Conservation (phyloP, 2,113 vertebrate genomes). For the Phainopepla nitens region DNA sequence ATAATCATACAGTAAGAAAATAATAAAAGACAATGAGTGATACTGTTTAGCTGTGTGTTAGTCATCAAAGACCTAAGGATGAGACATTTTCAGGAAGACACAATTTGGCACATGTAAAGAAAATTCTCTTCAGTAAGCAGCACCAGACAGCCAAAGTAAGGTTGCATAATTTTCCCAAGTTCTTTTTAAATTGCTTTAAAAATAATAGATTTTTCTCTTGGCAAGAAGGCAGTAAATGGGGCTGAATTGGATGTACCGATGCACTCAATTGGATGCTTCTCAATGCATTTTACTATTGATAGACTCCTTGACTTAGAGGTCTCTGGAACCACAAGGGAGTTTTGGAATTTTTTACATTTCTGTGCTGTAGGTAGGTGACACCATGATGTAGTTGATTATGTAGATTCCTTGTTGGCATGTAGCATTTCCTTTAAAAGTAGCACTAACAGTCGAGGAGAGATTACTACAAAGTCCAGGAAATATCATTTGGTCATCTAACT, state of each 20-base stretch:
- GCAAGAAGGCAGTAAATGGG: background rate
- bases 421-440: background rate
- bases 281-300: background rate
- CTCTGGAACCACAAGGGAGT: background rate
- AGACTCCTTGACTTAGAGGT: background rate
- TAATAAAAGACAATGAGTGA: background rate
- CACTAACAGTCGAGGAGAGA: background rate
- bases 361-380: background rate
- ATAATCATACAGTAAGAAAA: background rate
- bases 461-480: slow-evolving; percentile 11
- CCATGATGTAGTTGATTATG: background rate
- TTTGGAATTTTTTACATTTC: background rate
- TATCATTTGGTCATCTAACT: slow-evolving; percentile 1
- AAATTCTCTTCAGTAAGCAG: background rate
- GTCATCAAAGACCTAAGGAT: background rate
- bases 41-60: background rate
- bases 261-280: background rate
- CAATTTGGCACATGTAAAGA: background rate
- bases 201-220: background rate
- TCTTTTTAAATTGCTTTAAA: background rate
- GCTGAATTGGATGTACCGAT: background rate
- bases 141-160: background rate
- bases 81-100: background rate
- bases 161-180: background rate
- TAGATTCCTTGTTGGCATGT: background rate